phyloP scores from a whole-genome alignment of 2,797 vertebrate species.

The Hippocampus kuda region DNA sequence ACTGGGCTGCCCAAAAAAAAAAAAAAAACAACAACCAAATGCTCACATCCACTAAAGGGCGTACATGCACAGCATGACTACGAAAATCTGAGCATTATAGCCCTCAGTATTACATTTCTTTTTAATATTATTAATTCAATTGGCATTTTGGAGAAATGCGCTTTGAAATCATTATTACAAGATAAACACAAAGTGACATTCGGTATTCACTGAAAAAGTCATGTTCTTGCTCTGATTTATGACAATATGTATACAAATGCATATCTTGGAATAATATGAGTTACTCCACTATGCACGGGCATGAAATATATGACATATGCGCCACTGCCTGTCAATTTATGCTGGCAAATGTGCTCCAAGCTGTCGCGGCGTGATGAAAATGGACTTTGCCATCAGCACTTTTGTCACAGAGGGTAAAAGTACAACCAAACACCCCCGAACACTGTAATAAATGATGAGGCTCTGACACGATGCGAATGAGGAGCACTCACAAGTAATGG shows the following conservation, averaged over 20 bases:
- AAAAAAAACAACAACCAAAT: too few species aligned
- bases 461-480: conserved; percentile 8
- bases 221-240: not conserved
- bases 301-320: conserved; percentile 5
- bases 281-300: not conserved
- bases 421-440: not conserved
- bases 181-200: not conserved
- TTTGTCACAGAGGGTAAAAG: conserved; percentile 15
- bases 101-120: not conserved
- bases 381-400: conserved; percentile 15
- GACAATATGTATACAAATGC: not conserved
- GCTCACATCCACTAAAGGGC: not conserved
- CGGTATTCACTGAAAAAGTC: not conserved
- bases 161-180: not conserved
- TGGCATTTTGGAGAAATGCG: not conserved
- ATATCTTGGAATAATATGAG: conserved; percentile 1
- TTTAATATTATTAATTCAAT: not conserved
- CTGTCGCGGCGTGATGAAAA: conserved; percentile 9
- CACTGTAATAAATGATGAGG: conserved; percentile 14
- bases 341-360: conserved; percentile 2
- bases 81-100: not conserved
- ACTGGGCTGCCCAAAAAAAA: too few species aligned
- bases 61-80: not conserved
- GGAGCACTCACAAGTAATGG: conserved; percentile 4
- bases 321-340: conserved; percentile 1